Evolutionary conservation across 2,113 vertebrate species (phyloP).

Genomic region (Otocyon megalotis): DNA sequence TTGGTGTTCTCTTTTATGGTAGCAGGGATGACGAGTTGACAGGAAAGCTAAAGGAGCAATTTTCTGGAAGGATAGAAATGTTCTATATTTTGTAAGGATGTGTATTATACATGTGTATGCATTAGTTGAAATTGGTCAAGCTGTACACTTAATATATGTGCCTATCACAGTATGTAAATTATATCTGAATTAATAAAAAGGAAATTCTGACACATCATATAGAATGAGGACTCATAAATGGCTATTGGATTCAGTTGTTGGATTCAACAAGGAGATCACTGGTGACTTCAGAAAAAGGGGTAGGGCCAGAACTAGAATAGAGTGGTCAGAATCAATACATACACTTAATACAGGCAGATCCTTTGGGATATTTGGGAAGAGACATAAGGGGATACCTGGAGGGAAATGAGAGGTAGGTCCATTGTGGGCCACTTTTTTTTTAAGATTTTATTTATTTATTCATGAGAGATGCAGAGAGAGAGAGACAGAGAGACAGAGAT

Average conservation of each 20-base stretch:
- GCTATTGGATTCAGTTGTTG: background rate
- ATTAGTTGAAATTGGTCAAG: conserved; percentile 8
- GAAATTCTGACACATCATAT: background rate
- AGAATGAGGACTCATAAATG: background rate
- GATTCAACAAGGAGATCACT: background rate
- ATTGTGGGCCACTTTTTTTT: background rate
- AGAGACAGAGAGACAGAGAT: too few relatives aligned
- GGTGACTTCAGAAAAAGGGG: background rate
- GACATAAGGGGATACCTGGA: background rate
- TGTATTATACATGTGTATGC: background rate
- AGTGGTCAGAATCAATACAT: background rate
- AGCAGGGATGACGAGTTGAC: background rate
- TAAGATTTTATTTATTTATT: too few relatives aligned
- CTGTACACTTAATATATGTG: background rate
- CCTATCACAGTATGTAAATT: conserved; percentile 31
- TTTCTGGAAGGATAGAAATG: background rate
- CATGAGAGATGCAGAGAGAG: too few relatives aligned
- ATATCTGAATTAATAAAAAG: background rate
- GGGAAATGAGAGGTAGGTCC: background rate
- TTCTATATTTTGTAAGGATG: background rate
- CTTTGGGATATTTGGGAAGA: background rate
- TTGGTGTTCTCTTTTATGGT: background rate
- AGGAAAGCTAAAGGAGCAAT: background rate
- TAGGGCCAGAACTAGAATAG: background rate
- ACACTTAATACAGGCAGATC: background rate